These are phyloP conservation scores for Etheostoma nigrum DNA, from an alignment of 2,797 vertebrate genomes.

Conservation along the genomic window DNA sequence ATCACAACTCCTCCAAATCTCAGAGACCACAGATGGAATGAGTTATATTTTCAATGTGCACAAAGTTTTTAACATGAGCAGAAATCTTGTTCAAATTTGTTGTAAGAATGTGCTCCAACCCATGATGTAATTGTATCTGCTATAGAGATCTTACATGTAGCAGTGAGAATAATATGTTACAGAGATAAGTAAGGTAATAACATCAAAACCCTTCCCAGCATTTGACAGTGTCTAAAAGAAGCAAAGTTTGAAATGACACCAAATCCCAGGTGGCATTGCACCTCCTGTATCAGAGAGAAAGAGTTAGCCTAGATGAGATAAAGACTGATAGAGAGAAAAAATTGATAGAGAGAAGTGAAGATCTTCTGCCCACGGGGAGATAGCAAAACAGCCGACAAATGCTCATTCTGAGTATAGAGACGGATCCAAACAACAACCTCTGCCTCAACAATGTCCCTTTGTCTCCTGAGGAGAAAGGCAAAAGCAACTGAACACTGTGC, in stretches of 20 bases:
- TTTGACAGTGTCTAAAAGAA: conserved; percentile 18
- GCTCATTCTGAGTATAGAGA: conserved; percentile 34
- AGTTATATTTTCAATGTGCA: too few relatives aligned
- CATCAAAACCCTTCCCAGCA: conserved; percentile 18
- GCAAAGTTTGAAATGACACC: conserved; percentile 23
- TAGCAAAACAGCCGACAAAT: conserved; percentile 44
- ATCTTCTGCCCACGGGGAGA: conserved; percentile 32
- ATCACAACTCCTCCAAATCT: too few relatives aligned
- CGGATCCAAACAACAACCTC: conserved; percentile 49
- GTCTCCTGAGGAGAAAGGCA: conserved; percentile 47
- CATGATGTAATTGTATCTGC: not conserved
- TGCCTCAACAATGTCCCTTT: conserved; percentile 33
- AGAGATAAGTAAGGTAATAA: conserved; percentile 1
- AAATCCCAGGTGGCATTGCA: conserved; percentile 20
- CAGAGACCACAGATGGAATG: too few relatives aligned
- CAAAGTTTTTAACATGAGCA: too few relatives aligned
- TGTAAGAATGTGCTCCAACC: too few relatives aligned
- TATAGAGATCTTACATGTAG: not conserved
- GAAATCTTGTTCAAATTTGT: not conserved
- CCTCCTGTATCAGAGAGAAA: conserved; percentile 15
- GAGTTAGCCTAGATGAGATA: conserved; percentile 20
- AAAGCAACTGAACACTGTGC: conserved; percentile 39
- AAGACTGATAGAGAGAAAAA: conserved; percentile 13
- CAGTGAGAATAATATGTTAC: conserved; percentile 3
- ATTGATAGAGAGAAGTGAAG: conserved; percentile 25